These are phyloP conservation scores for Xenops minutus DNA, from an alignment of 2,797 vertebrate genomes.

Conservation along the genomic window DNA sequence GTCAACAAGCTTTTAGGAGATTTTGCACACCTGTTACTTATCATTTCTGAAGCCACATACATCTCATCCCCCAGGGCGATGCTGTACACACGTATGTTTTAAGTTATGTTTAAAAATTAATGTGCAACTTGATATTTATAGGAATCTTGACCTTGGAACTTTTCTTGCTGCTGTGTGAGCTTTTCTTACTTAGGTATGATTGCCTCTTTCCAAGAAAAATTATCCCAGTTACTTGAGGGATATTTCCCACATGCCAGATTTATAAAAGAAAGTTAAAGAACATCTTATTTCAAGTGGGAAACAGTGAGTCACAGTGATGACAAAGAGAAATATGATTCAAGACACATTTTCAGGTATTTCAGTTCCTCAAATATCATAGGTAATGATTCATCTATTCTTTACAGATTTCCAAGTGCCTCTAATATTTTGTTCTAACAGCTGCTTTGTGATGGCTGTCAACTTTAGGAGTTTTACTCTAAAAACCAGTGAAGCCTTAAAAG, in stretches of 20 bases:
- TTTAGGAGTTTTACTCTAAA: neutral
- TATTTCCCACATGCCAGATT: neutral
- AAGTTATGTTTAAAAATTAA: neutral
- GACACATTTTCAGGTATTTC: slow-evolving; percentile 33
- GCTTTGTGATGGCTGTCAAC: slow-evolving; percentile 10
- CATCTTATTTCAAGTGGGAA: neutral
- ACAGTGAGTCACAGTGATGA: slow-evolving; percentile 24
- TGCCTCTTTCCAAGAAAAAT: neutral
- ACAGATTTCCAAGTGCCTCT: neutral
- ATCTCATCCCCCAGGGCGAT: neutral
- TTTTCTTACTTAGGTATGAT: neutral
- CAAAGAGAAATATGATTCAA: slow-evolving; percentile 52
- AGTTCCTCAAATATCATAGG: neutral
- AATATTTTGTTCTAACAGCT: slow-evolving; percentile 5
- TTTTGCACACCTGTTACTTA: slow-evolving; percentile 24
- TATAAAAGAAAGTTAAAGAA: neutral
- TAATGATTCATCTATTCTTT: slow-evolving; percentile 2
- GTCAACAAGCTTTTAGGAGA: slow-evolving; percentile 3
- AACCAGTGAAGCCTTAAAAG: neutral
- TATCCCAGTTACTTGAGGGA: neutral
- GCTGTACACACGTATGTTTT: neutral
- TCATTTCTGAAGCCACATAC: neutral
- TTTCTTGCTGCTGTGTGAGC: neutral
- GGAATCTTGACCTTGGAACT: neutral
- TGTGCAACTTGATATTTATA: neutral